phyloP scores from a whole-genome alignment of 2,113 vertebrate species.

The Gavialis gangeticus region DNA sequence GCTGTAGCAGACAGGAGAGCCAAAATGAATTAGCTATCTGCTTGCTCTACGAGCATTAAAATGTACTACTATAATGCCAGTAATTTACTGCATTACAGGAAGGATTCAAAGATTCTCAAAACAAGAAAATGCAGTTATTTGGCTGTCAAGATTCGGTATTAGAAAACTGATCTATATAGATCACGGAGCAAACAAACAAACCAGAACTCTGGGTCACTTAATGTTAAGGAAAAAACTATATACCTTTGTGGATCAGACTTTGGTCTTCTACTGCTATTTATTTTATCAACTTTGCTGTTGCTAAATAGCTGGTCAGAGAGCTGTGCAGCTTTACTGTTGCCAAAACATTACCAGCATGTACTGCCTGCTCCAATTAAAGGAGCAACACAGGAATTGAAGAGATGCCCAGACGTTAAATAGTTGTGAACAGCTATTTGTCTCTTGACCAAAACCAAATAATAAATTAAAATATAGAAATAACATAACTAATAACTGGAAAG shows the following conservation, averaged over 20 bases:
- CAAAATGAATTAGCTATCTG: neutral
- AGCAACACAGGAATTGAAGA: neutral
- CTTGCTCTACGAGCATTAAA: neutral
- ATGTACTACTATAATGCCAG: neutral
- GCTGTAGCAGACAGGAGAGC: neutral
- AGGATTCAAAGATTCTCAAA: neutral
- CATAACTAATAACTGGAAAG: neutral
- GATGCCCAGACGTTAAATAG: neutral
- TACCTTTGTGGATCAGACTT: neutral
- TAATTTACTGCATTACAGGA: neutral
- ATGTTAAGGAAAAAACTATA: slow-evolving; percentile 9
- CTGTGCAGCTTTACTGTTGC: neutral
- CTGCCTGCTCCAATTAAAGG: neutral
- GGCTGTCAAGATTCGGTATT: neutral
- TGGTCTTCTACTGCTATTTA: slow-evolving; percentile 49
- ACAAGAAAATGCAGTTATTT: neutral
- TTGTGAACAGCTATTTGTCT: too few species aligned
- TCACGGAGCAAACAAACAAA: neutral
- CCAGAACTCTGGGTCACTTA: slow-evolving; percentile 31
- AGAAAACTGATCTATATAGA: neutral
- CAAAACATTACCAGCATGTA: neutral
- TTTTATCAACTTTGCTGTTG: slow-evolving; percentile 47
- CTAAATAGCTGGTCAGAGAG: neutral
- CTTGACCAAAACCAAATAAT: neutral
- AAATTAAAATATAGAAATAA: neutral